A percentile compares a stretch with the other conserved stretches of the same genome.
Conservation (phyloP, 1,140 invertebrate genomes). For the Pararge aegeria region DNA sequence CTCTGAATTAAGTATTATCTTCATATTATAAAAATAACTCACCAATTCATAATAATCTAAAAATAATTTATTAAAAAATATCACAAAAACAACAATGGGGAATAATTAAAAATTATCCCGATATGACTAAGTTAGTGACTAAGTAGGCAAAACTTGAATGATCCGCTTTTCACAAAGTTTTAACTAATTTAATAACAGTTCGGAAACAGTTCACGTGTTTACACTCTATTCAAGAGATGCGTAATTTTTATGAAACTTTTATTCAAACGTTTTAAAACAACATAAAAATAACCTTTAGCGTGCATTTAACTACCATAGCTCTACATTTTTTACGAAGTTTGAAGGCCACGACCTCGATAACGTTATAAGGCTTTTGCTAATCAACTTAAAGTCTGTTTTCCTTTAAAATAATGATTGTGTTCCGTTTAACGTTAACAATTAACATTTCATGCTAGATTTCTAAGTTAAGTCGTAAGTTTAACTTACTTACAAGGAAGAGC, state of each 20-base stretch:
- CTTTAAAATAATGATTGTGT: conserved; percentile 9
- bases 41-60: neutral
- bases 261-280: conserved; percentile 19
- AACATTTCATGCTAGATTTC: neutral
- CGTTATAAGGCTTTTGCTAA: conserved; percentile 36
- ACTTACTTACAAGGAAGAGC: too few species aligned
- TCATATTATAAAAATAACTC: neutral
- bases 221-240: neutral
- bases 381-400: conserved; percentile 48
- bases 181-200: conserved; percentile 4
- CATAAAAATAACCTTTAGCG: conserved; percentile 60
- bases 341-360: conserved; percentile 41
- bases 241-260: neutral
- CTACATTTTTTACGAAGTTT: conserved; percentile 48
- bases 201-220: neutral
- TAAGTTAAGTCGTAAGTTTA: too few species aligned
- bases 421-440: conserved; percentile 14
- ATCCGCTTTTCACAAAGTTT: neutral
- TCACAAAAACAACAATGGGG: neutral
- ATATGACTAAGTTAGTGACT: conserved; percentile 4
- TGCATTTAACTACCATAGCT: conserved; percentile 49
- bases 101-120: neutral
- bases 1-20: neutral
- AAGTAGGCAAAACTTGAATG: neutral
- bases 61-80: conserved; percentile 1